Evolutionary conservation across 2,113 vertebrate genomes (phyloP), one percentile per base, ranked within the genome.

Genomic region (Rhinoptilus africanus): DNA sequence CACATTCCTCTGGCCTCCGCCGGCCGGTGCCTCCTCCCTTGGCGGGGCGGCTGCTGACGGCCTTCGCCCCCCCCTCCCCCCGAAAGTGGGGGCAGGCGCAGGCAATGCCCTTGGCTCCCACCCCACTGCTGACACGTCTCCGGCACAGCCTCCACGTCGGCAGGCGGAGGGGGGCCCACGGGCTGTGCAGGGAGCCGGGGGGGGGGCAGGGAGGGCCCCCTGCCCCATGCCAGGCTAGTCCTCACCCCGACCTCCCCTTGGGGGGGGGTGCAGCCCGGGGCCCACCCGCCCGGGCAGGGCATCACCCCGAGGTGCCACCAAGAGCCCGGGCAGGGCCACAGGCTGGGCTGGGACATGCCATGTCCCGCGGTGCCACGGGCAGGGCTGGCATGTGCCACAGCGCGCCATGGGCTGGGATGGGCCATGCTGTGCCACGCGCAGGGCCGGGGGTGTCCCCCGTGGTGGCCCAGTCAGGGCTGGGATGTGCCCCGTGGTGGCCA

Each of bases 91-190:
- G 93, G 84, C 66, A 56, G 91, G 74, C 75, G 14, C 78, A 26
- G 68, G 74, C 75, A 14, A 59, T 92, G 80, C 85, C 80, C 90
- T 89, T 89, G 85, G 85, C 90, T 47, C 60, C 32, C 69, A 3
- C 69, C 85, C 89, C 82, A 6, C 19, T 1, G 37, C 91, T 78
- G 91, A 92, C 93, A 90, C 91, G 91, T 82, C 93, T 32, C 87
- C 87, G 39, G 82, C 67, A 6, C 94, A 60, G 78, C 45, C 91
- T 93, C 91, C 94, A 95, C 94, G 91, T 95, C 94, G 78, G 87
- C 91, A 93, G 85, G 45, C 8, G 17, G 48, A 30, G 14, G 54
- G 69, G 66, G 73, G 24, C n/a, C 19, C 32, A 4, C 43, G 53
- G 57, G 71, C 66, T 20, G 26, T 4, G 50, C 63, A 3, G 56